Evolutionary conservation across 2,797 vertebrate species (phyloP), one percentile per base, ranked within the genome.

Genomic region (Thamnophis elegans): DNA sequence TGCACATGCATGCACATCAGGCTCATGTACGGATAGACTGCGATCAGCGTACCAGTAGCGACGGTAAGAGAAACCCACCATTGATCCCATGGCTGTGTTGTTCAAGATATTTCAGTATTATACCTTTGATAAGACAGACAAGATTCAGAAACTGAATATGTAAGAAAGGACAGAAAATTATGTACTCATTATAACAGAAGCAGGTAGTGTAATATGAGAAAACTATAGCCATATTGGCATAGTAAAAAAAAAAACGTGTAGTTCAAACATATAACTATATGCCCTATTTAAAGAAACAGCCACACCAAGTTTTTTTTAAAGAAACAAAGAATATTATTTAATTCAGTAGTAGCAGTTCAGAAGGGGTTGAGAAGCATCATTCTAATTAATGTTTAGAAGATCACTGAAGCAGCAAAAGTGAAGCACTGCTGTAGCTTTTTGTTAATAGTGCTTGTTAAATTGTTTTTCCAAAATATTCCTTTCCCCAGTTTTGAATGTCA

Each of bases 261-360:
- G 56, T 54, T 55, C 53, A 91, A 22, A 55, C 10, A 82, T n/a
- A 1, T 26, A 59, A 78, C 11, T 88, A 18, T 88, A 25, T 55
- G 22, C 26, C 20, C 59, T 16, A 87, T 28, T 59, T 9, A 82
- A 73, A 88, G 32, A 56, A 82, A 89, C 68, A n/a, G 18, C 87
- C 55, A 91, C 28, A 53, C 60, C 90, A 89, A 56, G 12, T 11
- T 60, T 68, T 92, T 55, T 92, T 53, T 85, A 68, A 47, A 92
- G 22, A 92, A 92, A 62, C 11, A 53, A 56, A 16, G 59, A 62
- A 60, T 85, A 56, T 16, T 53, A 60, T 85, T 89, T 58, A 36
- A 13, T n/a, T 8, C 59, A 58, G 20, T 51, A 82, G 54, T 32
- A 18, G 42, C 32, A 56, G 18, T 88, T 51, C 47, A 51, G 47